A percentile compares a stretch with the other conserved stretches of the same genome.
phyloP scores from a whole-genome alignment of 2,113 vertebrate genomes.

The Isurus oxyrinchus region DNA sequence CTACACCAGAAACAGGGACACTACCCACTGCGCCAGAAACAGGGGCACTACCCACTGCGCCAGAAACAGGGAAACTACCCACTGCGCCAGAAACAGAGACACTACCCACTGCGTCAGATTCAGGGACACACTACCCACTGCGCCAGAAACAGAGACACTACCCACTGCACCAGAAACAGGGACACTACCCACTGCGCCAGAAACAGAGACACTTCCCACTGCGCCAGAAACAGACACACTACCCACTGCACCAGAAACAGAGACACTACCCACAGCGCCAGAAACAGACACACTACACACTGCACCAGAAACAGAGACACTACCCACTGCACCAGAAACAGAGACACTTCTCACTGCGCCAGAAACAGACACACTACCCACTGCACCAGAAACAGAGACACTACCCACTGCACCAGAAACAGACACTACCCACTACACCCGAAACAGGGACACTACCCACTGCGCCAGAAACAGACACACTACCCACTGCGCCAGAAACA shows the following conservation, averaged over 20 bases:
- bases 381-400: background rate
- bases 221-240: background rate
- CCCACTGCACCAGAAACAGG: background rate
- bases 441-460: background rate
- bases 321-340: too few species aligned
- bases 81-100: too few species aligned
- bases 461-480: too few species aligned
- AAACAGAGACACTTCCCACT: too few species aligned
- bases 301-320: too few species aligned
- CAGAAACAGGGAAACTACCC: background rate
- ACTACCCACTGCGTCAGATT: too few species aligned
- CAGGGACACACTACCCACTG: background rate
- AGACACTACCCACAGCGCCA: too few species aligned
- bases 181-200: background rate
- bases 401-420: background rate
- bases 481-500: too few species aligned
- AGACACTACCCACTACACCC: too few species aligned
- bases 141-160: too few species aligned
- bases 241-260: background rate
- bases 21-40: background rate
- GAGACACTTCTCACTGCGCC: background rate
- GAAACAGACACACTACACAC: background rate
- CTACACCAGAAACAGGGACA: background rate
- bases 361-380: too few species aligned
- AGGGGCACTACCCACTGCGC: too few species aligned